A percentile compares a stretch with the other conserved stretches of the same genome.
Conservation (phyloP, 2,888 invertebrate genomes). For the Ennomos fuscantarius region DNA sequence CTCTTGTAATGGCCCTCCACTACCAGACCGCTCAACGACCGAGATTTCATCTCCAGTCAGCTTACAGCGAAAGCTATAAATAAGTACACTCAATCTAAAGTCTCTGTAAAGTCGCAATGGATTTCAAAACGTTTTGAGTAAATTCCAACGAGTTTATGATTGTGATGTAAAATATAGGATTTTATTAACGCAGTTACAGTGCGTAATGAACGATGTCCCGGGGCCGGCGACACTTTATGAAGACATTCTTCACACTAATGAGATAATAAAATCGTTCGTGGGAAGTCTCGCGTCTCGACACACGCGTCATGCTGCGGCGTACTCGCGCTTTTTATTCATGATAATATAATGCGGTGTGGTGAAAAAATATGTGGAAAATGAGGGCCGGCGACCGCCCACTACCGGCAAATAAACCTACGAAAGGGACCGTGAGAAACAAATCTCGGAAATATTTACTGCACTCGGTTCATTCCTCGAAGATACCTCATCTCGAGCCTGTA, state of each 20-base stretch:
- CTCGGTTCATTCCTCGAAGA: constrained; percentile 21
- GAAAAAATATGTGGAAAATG: constrained; percentile 42
- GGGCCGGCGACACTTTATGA: constrained; percentile 76
- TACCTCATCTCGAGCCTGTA: constrained; percentile 25
- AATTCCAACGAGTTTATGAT: constrained; percentile 16
- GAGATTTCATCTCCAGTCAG: constrained; percentile 2
- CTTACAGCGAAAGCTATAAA: constrained; percentile 44
- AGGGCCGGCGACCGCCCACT: constrained; percentile 44
- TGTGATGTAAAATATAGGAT: constrained; percentile 59
- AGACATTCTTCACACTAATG: constrained; percentile 79
- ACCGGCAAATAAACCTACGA: constrained; percentile 13
- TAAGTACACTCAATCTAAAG: neutral
- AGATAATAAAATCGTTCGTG: constrained; percentile 73
- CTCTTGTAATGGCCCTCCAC: constrained; percentile 56
- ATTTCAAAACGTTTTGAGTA: constrained; percentile 18
- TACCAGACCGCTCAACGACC: constrained; percentile 14
- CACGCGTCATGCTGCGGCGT: constrained; percentile 35
- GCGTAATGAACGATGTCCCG: constrained; percentile 77
- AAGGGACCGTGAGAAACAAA: constrained; percentile 27
- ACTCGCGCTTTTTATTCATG: constrained; percentile 42
- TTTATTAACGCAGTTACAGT: constrained; percentile 72
- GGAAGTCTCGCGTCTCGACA: constrained; percentile 58
- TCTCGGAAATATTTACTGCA: constrained; percentile 16
- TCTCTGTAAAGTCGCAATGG: constrained; percentile 44
- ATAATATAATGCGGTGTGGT: constrained; percentile 37